Base-by-base conservation (phyloP, 2,888 invertebrate genomes). In the Lacanobia wlatinum region DNA sequence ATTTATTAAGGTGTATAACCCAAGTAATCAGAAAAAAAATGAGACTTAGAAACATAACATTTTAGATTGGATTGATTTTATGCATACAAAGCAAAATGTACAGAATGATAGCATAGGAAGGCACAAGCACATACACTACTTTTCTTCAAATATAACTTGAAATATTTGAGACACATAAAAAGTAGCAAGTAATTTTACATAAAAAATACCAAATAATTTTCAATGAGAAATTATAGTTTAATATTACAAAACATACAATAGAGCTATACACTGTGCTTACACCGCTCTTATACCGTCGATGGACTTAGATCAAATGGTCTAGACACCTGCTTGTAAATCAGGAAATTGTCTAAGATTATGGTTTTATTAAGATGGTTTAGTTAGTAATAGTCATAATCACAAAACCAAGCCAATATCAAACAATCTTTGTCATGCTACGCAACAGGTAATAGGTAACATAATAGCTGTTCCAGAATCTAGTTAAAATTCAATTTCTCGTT, bases 401-500 rank as follows among this genome's bases (percentile, higher is more conserved):
- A 64, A 43, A 10, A 50, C 38, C 63, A 66, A 72, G 14, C 14
- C 28, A 28, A 23, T 55, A 23, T 28, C n/a, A 63, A 73, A 34
- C 12, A 50, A 68, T 74, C 16, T 70, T 53, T 46, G 59, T 38
- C 9, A 64, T 69, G 48, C 18, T 66, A 67, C n/a, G 58, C 53
- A 67, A 67, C 68, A 77, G 48, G 58, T 64, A 70, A 62, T 52
- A 46, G 1, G 0, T 23, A 55, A 46, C 55, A 68, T 40, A 23
- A 50, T 38, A 70, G 21, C 64, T 50, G 53, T 52, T 62, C 34
- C 56, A 60, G 28, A 73, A 75, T 75, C 66, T 65, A 73, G 64
- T 73, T 82, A 65, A 84, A 82, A 84, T 78, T 62, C 60, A 76
- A 82, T 78, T 84, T 75, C 73, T 69, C 59, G 58, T 73, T 75